Evolutionary conservation across 2,113 vertebrate species (phyloP).

Genomic region (Trematocara variabile): DNA sequence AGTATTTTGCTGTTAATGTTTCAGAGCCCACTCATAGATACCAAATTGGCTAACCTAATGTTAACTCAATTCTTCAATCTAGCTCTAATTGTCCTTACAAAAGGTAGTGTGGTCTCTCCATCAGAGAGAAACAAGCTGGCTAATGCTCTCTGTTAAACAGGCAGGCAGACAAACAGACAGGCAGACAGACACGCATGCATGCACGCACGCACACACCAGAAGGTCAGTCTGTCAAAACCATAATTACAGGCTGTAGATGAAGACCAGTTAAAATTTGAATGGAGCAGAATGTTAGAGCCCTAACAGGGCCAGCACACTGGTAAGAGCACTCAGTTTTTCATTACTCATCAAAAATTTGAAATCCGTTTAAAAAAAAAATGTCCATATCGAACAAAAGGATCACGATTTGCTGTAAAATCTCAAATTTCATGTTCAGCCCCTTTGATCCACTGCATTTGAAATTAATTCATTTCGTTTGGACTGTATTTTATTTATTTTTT

Average conservation of each 20-base stretch:
- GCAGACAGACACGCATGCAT: not conserved
- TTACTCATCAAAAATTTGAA: not conserved
- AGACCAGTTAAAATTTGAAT: conserved; percentile 19
- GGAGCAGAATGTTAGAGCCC: not conserved
- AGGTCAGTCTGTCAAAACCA: conserved; percentile 23
- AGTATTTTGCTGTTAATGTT: not conserved
- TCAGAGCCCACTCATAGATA: not conserved
- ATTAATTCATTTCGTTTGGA: not conserved
- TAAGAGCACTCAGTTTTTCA: not conserved
- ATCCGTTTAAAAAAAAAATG: not conserved
- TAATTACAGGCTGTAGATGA: conserved; percentile 47
- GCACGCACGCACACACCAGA: not conserved
- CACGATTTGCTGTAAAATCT: not conserved
- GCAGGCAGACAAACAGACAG: not conserved
- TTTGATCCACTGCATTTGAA: not conserved
- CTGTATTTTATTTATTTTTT: not conserved
- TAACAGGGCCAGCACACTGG: not conserved
- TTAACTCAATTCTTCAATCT: not conserved
- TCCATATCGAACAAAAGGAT: not conserved
- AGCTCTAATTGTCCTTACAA: not conserved
- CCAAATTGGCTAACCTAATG: not conserved
- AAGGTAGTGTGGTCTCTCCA: not conserved
- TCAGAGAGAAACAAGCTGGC: conserved; percentile 38
- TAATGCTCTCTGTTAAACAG: conserved; percentile 33
- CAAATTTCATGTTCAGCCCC: not conserved